phyloP scores from a whole-genome alignment of 2,113 vertebrate species.

The Phyllostomus hastatus region DNA sequence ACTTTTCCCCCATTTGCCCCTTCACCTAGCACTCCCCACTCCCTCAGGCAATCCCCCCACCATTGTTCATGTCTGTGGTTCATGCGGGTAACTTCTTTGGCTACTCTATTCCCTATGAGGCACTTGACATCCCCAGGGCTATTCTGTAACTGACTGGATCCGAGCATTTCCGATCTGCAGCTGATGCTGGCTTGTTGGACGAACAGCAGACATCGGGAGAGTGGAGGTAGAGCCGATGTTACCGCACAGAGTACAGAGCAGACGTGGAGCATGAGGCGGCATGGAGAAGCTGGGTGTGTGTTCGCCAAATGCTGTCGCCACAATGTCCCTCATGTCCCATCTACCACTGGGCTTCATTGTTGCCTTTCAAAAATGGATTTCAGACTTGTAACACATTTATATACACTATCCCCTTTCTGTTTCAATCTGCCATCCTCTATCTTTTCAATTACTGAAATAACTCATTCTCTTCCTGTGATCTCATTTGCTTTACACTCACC shows the following conservation, averaged over 20 bases:
- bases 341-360: neutral
- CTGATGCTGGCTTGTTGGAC: neutral
- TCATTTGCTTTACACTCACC: neutral
- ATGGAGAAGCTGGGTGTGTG: fast-evolving
- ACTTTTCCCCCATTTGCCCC: too few relatives aligned
- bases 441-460: neutral
- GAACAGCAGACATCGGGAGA: neutral
- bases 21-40: too few relatives aligned
- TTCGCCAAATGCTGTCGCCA: neutral
- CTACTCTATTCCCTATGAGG: too few relatives aligned
- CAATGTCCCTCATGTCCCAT: too few relatives aligned
- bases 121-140: too few relatives aligned
- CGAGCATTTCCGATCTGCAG: neutral
- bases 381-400: neutral
- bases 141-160: too few relatives aligned
- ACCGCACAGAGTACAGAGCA: neutral
- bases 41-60: too few relatives aligned
- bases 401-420: neutral
- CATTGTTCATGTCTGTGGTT: too few relatives aligned
- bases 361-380: neutral
- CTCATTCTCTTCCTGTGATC: neutral
- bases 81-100: too few relatives aligned
- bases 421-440: neutral
- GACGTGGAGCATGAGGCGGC: neutral
- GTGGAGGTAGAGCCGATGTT: neutral